These are phyloP conservation scores for Semaprochilodus insignis DNA, from an alignment of 2,797 vertebrate species.

Conservation along the genomic window DNA sequence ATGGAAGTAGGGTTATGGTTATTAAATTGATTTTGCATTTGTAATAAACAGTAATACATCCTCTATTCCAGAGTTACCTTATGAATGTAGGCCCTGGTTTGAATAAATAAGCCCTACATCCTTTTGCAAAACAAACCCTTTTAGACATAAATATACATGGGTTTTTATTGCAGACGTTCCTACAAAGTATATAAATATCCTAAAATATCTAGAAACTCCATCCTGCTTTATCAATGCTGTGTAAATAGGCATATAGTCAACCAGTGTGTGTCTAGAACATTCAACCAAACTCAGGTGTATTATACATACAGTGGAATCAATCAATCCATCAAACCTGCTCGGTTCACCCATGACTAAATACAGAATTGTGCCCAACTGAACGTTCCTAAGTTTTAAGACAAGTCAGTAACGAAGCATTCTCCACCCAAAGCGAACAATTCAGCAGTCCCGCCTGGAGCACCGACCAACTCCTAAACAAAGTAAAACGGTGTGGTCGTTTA, in stretches of 20 bases:
- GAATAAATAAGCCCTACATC: constrained; percentile 45
- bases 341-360: constrained; percentile 21
- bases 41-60: constrained; percentile 5
- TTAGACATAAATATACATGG: constrained; percentile 23
- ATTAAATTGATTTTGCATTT: constrained; percentile 3
- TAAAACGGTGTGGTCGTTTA: background rate
- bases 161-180: constrained; percentile 34
- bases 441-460: background rate
- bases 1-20: background rate
- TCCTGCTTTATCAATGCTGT: constrained; percentile 32
- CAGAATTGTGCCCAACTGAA: constrained; percentile 11
- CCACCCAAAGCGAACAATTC: background rate
- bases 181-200: constrained; percentile 40
- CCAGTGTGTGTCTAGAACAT: constrained; percentile 42
- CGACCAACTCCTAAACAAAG: background rate
- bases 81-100: constrained; percentile 25
- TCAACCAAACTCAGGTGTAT: constrained; percentile 13
- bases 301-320: constrained; percentile 40
- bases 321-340: constrained; percentile 36
- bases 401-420: background rate
- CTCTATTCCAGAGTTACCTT: constrained; percentile 6
- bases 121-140: constrained; percentile 20
- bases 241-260: constrained; percentile 38
- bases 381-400: background rate
- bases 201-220: constrained; percentile 21